Conservation (phyloP, 2,888 invertebrate species). For the Odontomyia ornata region DNA sequence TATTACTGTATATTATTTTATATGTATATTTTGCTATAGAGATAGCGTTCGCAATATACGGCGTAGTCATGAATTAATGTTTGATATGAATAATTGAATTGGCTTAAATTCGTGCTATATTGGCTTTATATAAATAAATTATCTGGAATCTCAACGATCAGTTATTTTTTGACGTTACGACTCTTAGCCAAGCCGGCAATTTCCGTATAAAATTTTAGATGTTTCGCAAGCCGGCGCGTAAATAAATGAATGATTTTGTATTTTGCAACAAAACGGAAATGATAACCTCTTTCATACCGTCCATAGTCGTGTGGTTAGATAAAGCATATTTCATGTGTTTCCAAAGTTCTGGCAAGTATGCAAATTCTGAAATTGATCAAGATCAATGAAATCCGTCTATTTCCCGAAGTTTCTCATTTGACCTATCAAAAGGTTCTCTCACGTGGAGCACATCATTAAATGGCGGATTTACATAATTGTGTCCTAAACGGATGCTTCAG, state of each 20-base stretch:
- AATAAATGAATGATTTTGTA: slow-evolving; percentile 26
- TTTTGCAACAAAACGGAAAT: neutral
- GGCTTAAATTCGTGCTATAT: slow-evolving; percentile 32
- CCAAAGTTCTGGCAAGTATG: neutral
- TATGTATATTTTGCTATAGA: slow-evolving; percentile 9
- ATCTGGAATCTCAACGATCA: neutral
- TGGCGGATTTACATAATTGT: too few relatives aligned
- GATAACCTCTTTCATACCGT: neutral
- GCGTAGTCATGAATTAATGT: slow-evolving; percentile 29
- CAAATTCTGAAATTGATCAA: neutral
- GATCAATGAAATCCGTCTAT: neutral
- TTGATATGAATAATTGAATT: slow-evolving; percentile 35
- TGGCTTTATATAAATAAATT: slow-evolving; percentile 36
- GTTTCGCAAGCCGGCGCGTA: neutral
- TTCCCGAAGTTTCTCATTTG: neutral
- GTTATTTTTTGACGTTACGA: neutral
- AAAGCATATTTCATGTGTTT: too few relatives aligned
- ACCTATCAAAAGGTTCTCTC: too few relatives aligned
- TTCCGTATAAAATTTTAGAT: slow-evolving; percentile 28
- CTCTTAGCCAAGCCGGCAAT: neutral
- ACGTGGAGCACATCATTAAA: too few relatives aligned
- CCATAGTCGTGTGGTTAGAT: neutral
- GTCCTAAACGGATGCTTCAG: too few relatives aligned
- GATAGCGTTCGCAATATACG: neutral
- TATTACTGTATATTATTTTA: slow-evolving; percentile 27